phyloP scores from a whole-genome alignment of 2,888 invertebrate species.

The Acleris literana region DNA sequence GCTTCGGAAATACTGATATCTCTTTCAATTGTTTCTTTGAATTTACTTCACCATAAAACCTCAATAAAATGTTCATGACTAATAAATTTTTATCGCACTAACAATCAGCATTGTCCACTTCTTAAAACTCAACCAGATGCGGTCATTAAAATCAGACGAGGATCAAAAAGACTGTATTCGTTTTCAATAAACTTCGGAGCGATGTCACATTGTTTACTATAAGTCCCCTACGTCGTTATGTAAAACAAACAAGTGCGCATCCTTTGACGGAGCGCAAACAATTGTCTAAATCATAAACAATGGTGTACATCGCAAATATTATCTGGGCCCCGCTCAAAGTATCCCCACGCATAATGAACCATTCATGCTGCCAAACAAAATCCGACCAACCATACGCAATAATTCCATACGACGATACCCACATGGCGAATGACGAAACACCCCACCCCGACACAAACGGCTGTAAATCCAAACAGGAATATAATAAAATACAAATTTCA shows the following conservation, averaged over 20 bases:
- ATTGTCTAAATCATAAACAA: conserved; percentile 83
- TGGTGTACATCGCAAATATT: conserved; percentile 81
- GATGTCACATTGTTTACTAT: conserved; percentile 60
- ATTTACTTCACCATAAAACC: conserved; percentile 21
- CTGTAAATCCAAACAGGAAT: conserved; percentile 72
- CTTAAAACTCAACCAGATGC: conserved; percentile 23
- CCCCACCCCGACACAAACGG: conserved; percentile 72
- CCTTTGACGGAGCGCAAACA: conserved; percentile 82
- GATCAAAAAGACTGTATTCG: conserved; percentile 36
- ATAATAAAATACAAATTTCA: conserved; percentile 77
- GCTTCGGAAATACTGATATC: conserved; percentile 27
- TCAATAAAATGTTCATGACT: conserved; percentile 21
- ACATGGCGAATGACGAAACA: conserved; percentile 61
- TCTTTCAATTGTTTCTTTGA: conserved; percentile 28
- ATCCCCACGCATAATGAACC: conserved; percentile 81
- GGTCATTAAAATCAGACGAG: conserved; percentile 20
- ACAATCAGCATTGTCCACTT: conserved; percentile 11
- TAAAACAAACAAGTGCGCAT: conserved; percentile 80
- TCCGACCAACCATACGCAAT: conserved; percentile 83
- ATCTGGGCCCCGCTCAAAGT: conserved; percentile 71
- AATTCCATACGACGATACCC: conserved; percentile 67
- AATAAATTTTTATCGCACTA: conserved; percentile 5
- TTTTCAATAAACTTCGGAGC: conserved; percentile 38
- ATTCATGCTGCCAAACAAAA: conserved; percentile 82
- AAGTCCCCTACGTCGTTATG: conserved; percentile 53